A percentile compares a stretch with the other conserved stretches of the same genome.
Conservation (phyloP, 2,113 vertebrate genomes). For the Poicephalus gulielmi region DNA sequence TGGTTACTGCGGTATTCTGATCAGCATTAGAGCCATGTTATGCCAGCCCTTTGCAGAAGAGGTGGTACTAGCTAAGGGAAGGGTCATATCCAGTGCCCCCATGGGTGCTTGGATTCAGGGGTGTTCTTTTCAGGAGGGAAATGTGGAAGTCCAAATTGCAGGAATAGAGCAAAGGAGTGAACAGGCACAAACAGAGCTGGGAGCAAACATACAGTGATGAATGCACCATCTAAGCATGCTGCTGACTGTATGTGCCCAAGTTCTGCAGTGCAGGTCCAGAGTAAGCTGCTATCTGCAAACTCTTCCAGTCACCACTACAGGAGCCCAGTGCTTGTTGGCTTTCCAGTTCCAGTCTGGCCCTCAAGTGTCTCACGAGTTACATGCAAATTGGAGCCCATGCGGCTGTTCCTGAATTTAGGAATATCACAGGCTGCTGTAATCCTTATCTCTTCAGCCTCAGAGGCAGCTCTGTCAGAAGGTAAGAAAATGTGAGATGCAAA, state of each 20-base stretch:
- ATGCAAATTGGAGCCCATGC: not conserved
- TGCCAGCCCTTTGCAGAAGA: not conserved
- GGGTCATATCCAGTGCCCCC: accelerated
- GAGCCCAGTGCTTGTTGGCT: accelerated
- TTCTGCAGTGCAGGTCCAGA: not conserved
- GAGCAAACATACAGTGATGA: not conserved
- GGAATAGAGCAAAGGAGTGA: not conserved
- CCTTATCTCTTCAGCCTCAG: not conserved
- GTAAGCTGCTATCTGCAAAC: not conserved
- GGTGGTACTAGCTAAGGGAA: not conserved
- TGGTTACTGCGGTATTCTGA: not conserved
- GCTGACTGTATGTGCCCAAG: not conserved
- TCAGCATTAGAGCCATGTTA: not conserved
- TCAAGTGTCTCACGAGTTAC: not conserved
- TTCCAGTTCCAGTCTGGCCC: not conserved
- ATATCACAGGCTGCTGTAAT: not conserved
- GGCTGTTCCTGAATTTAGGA: not conserved
- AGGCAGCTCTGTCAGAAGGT: not conserved
- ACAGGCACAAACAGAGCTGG: not conserved
- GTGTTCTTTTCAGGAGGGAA: not conserved
- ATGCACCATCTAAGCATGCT: not conserved
- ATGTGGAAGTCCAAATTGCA: not conserved
- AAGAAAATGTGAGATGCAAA: not conserved
- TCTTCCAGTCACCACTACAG: not conserved
- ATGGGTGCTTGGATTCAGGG: not conserved